Evolutionary conservation across 2,113 vertebrate genomes (phyloP), one percentile per base, ranked within the genome.

Genomic region (Rhagologus leucostigma): DNA sequence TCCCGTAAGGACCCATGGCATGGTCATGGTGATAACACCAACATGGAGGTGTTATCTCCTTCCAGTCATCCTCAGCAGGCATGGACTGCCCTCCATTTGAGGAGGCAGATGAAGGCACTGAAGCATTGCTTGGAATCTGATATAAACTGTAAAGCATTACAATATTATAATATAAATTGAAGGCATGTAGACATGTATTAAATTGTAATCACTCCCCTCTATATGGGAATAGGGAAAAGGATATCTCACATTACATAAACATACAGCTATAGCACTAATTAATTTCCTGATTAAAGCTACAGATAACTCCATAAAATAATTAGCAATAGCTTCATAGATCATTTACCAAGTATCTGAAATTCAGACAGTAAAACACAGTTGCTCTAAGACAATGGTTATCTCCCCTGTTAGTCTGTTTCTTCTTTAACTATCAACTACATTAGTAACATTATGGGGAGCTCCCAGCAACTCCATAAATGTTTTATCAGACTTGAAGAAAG

Each of bases 1-100:
- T 65, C 33, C 44, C 1, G 1, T 35, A 35, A 87, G 16, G 17
- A 50, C 16, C 55, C 23, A 33, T 1, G 0, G 33, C 5, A 12
- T 2, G 11, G 37, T 42, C 49, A n/a, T n/a, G n/a, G n/a, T n/a
- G n/a, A n/a, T n/a, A n/a, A n/a, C n/a, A n/a, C n/a, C n/a, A n/a
- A n/a, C n/a, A n/a, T n/a, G 33, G 6, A 80, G 37, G 27, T 24
- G 69, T 2, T 7, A 27, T 33, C 50, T 89, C 78, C 35, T 42
- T 68, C 56, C 77, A 84, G 41, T 33, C 78, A 71, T 13, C 32
- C 5, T 10, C 73, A 33, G 37, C 6, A 22, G 32, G 17, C 27
- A 42, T 4, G 37, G 80, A 32, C 17, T 67, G 52, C 32, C 64
- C 57, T 73, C 63, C 65, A 35, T 27, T 12, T 32, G 15, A 29